These are phyloP conservation scores for Zapus hudsonius DNA, from an alignment of 2,113 vertebrate species.

Conservation along the genomic window DNA sequence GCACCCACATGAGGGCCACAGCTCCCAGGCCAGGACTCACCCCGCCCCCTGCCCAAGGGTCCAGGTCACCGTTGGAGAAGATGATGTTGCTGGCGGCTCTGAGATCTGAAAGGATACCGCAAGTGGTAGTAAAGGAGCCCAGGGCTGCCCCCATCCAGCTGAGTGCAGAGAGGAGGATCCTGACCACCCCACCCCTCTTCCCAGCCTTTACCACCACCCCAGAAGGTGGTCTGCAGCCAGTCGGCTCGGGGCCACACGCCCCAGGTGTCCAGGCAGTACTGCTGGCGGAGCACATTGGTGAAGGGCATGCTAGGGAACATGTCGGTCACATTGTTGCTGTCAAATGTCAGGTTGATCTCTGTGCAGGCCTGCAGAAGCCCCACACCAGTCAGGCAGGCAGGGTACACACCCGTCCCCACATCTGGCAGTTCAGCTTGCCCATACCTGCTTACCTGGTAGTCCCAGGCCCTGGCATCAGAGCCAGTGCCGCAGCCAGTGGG, in stretches of 20 bases:
- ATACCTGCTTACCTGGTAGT: constrained; percentile 91
- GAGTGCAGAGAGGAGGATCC: rapidly evolving
- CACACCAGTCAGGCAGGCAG: rapidly evolving
- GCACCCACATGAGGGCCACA: rapidly evolving
- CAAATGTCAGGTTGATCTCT: constrained; percentile 91
- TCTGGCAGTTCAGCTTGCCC: neutral
- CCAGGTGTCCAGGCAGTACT: constrained; percentile 91
- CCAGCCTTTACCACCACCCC: constrained; percentile 88
- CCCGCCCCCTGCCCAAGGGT: constrained; percentile 96
- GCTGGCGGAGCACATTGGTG: constrained; percentile 83
- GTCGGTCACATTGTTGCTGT: constrained; percentile 93
- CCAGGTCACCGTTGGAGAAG: constrained; percentile 96
- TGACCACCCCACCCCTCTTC: neutral
- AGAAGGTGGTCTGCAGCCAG: constrained; percentile 92
- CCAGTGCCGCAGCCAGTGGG: constrained; percentile 94
- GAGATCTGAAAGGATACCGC: constrained; percentile 84
- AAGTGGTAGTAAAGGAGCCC: neutral
- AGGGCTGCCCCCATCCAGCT: neutral
- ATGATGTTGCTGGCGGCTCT: constrained; percentile 92
- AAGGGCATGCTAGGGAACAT: constrained; percentile 93
- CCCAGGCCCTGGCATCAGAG: constrained; percentile 91
- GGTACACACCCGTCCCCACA: rapidly evolving
- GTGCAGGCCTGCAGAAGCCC: constrained; percentile 90
- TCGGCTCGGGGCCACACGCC: constrained; percentile 85
- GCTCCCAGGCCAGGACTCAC: constrained; percentile 83